Conservation (phyloP, 2,797 vertebrate genomes). For the Heteromormyrus szaboi region DNA sequence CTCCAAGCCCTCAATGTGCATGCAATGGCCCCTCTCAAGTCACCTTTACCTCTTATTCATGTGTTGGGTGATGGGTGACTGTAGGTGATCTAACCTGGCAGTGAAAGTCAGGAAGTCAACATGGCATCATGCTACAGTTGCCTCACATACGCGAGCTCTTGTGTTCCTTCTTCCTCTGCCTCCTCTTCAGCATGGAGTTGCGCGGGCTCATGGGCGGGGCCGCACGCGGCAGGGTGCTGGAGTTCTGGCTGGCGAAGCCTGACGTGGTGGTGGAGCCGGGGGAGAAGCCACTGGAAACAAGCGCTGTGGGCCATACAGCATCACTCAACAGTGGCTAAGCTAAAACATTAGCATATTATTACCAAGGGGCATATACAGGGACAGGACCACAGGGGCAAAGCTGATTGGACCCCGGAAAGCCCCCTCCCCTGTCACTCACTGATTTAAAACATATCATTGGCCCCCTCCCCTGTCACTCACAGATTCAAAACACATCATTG, state of each 20-base stretch:
- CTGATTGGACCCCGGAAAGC: background rate
- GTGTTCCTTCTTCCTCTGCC: slow-evolving; percentile 86
- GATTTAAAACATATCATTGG: background rate
- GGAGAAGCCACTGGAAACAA: slow-evolving; percentile 84
- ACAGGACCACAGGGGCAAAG: background rate
- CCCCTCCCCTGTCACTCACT: background rate
- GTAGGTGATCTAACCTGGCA: background rate
- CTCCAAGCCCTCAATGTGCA: background rate
- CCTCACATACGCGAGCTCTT: slow-evolving; percentile 79
- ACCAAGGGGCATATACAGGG: background rate
- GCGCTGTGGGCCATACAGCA: slow-evolving; percentile 56
- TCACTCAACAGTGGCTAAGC: background rate
- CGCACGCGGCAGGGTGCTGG: slow-evolving; percentile 78
- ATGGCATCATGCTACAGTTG: background rate
- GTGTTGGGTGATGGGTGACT: background rate
- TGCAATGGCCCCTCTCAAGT: background rate
- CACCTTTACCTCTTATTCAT: background rate
- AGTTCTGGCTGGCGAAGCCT: slow-evolving; percentile 77
- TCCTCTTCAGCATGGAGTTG: slow-evolving; percentile 80
- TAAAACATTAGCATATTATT: background rate
- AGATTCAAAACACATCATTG: background rate
- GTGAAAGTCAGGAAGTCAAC: background rate
- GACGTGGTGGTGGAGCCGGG: slow-evolving; percentile 74
- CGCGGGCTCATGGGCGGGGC: slow-evolving; percentile 85
- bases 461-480: background rate